Conservation (phyloP, 2,113 vertebrate genomes). For the Peromyscus polionotus region DNA sequence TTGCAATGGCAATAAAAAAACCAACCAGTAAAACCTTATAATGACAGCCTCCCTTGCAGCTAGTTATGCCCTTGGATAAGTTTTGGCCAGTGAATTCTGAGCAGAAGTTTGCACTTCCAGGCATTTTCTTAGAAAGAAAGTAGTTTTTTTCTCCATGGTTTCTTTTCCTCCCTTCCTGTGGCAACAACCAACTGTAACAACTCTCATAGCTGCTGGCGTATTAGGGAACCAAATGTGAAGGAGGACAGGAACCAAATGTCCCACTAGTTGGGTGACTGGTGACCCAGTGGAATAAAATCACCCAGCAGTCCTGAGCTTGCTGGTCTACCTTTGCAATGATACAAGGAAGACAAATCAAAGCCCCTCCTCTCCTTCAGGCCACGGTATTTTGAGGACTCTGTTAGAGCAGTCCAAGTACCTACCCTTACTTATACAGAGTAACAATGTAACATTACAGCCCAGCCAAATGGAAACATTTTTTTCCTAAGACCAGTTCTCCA, state of each 20-base stretch:
- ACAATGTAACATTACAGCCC: background rate
- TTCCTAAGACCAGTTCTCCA: background rate
- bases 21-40: background rate
- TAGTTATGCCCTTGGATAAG: background rate
- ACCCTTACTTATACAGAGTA: background rate
- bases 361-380: background rate
- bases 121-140: background rate
- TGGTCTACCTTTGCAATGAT: background rate
- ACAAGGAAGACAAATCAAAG: background rate
- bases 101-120: background rate
- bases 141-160: background rate
- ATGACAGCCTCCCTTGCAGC: slow-evolving; percentile 48
- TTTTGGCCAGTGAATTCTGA: background rate
- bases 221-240: background rate
- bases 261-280: too few relatives aligned
- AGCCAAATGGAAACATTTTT: background rate
- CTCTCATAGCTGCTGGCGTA: too few relatives aligned
- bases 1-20: background rate
- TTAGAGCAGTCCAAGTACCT: background rate
- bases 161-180: background rate
- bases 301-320: too few relatives aligned
- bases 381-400: background rate
- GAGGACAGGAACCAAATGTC: background rate
- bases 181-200: background rate
- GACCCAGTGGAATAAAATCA: background rate